phyloP scores from a whole-genome alignment of 2,113 vertebrate genomes.

The Gyps fulvus region DNA sequence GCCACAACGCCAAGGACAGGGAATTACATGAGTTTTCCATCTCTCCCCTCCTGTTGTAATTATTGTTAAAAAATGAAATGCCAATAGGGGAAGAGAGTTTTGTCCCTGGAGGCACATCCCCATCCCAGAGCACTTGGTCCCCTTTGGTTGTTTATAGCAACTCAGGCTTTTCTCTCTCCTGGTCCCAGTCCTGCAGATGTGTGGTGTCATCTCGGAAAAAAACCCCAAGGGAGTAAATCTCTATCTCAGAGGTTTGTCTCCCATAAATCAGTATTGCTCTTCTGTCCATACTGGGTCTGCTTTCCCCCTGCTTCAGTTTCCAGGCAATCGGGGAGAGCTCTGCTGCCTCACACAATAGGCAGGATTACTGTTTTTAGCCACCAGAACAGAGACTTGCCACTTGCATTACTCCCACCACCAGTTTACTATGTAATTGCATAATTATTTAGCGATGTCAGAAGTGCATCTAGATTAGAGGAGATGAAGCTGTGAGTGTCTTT shows the following conservation, averaged over 20 bases:
- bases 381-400: neutral
- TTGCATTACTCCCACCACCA: neutral
- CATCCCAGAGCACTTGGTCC: neutral
- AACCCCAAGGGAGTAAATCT: neutral
- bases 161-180: neutral
- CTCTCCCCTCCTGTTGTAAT: neutral
- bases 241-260: neutral
- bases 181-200: neutral
- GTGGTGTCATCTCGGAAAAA: neutral
- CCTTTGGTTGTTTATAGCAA: neutral
- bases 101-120: neutral
- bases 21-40: slow-evolving; percentile 40
- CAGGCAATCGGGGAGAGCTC: neutral
- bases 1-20: neutral
- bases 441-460: slow-evolving; percentile 25
- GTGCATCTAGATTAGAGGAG: slow-evolving; percentile 13
- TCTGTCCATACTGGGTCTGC: neutral
- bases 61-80: slow-evolving; percentile 4
- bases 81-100: neutral
- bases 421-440: neutral
- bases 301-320: neutral
- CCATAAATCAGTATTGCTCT: neutral
- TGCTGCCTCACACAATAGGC: neutral
- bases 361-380: neutral
- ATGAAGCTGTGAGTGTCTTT: neutral